Percentiles rank a stretch among this genome's conserved stretches.
phyloP scores from a whole-genome alignment of 2,888 invertebrate genomes.

The Zygaena filipendulae region DNA sequence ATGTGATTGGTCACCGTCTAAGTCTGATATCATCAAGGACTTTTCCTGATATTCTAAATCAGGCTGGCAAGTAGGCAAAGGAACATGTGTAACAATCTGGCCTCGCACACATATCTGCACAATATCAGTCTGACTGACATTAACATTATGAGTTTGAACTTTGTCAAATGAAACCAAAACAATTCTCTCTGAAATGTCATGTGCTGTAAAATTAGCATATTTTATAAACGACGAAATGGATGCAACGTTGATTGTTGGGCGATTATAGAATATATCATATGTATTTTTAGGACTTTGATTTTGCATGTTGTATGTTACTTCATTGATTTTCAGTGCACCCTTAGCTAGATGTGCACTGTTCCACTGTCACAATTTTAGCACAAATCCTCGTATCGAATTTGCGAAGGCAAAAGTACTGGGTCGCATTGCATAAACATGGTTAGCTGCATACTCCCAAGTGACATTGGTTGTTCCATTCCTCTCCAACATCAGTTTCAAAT shows the following conservation, averaged over 20 bases:
- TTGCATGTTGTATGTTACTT: slow-evolving; percentile 49
- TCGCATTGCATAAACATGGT: slow-evolving; percentile 76
- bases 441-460: slow-evolving; percentile 71
- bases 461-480: slow-evolving; percentile 62
- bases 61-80: slow-evolving; percentile 74
- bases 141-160: slow-evolving; percentile 77
- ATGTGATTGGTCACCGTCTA: slow-evolving; percentile 80
- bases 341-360: slow-evolving; percentile 61
- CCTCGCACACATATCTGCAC: slow-evolving; percentile 74
- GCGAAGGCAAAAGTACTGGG: slow-evolving; percentile 76
- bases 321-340: slow-evolving; percentile 56
- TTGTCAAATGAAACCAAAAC: slow-evolving; percentile 84
- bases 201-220: slow-evolving; percentile 56
- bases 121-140: slow-evolving; percentile 82
- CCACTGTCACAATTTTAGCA: slow-evolving; percentile 88
- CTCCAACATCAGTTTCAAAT: slow-evolving; percentile 66
- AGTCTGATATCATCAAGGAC: slow-evolving; percentile 78
- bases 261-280: slow-evolving; percentile 47
- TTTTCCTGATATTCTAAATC: slow-evolving; percentile 78
- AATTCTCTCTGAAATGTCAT: slow-evolving; percentile 76
- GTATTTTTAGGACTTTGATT: slow-evolving; percentile 56
- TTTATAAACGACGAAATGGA: slow-evolving; percentile 55
- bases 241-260: slow-evolving; percentile 41
- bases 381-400: slow-evolving; percentile 76
- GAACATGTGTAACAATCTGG: slow-evolving; percentile 31